These are phyloP conservation scores for Actinernus sp. DNA, from an alignment of 92 coral and sea anemone species.

Conservation along the genomic window DNA sequence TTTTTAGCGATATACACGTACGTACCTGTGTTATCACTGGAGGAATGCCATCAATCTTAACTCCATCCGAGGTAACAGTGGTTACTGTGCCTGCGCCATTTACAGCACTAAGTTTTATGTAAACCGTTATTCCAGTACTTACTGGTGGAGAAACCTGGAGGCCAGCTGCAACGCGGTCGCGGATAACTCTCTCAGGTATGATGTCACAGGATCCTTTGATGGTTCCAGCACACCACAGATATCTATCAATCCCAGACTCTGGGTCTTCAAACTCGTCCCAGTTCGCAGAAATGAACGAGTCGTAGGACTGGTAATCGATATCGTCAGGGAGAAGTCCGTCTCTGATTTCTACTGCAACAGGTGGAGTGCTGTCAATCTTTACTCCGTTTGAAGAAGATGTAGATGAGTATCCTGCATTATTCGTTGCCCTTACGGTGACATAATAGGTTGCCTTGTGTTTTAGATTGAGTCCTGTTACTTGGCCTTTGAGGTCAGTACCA, in stretches of 20 bases:
- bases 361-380: constrained; percentile 83
- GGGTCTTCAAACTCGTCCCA: constrained; percentile 90
- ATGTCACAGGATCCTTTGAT: constrained; percentile 82
- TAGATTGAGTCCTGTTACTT: constrained; percentile 63
- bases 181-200: constrained; percentile 55
- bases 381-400: constrained; percentile 80
- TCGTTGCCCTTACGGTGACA: constrained; percentile 76
- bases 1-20: too few relatives aligned
- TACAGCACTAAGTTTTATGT: constrained; percentile 68
- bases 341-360: constrained; percentile 67
- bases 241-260: constrained; percentile 80
- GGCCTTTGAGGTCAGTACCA: constrained; percentile 49
- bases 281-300: constrained; percentile 76
- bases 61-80: constrained; percentile 79
- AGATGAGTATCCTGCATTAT: constrained; percentile 78
- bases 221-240: constrained; percentile 92
- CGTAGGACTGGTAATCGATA: constrained; percentile 72
- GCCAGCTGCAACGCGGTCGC: constrained; percentile 51
- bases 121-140: constrained; percentile 80
- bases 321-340: constrained; percentile 77
- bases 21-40: constrained; percentile 81
- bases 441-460: constrained; percentile 73
- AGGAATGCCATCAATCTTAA: constrained; percentile 78
- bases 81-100: constrained; percentile 89
- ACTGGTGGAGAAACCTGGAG: constrained; percentile 77